Conservation (phyloP, 2,888 invertebrate genomes). For the Eristalis tenax region DNA sequence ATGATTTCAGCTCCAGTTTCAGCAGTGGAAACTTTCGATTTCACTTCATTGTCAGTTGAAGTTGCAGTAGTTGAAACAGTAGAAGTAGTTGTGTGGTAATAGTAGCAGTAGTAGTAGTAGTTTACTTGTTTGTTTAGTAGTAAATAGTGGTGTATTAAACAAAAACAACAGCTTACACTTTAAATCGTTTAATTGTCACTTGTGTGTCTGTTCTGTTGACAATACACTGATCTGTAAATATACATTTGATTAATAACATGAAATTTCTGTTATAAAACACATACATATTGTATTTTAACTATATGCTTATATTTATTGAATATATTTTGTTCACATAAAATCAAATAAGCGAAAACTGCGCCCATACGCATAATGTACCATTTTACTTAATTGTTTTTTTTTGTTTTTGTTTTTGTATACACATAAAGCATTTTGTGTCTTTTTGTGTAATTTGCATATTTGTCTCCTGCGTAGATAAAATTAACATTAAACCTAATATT, state of each 20-base stretch:
- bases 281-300: slow-evolving; percentile 9
- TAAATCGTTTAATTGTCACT: slow-evolving; percentile 35
- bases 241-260: slow-evolving; percentile 51
- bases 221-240: slow-evolving; percentile 58
- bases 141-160: slow-evolving; percentile 6
- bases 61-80: background rate
- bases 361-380: background rate
- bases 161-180: slow-evolving; percentile 36
- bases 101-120: background rate
- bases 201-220: slow-evolving; percentile 37
- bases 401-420: slow-evolving; percentile 19
- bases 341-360: slow-evolving; percentile 33
- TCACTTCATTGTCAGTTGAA: slow-evolving; percentile 8
- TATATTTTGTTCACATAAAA: slow-evolving; percentile 22
- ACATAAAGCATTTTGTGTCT: slow-evolving; percentile 30
- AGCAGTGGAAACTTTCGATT: slow-evolving; percentile 10
- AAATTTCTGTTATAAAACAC: slow-evolving; percentile 40
- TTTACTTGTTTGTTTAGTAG: background rate
- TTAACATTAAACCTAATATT: slow-evolving; percentile 40
- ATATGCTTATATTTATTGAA: background rate
- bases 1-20: background rate
- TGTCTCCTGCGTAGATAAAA: background rate
- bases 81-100: background rate
- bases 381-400: background rate
- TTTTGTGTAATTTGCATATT: slow-evolving; percentile 7